Evolutionary conservation across 2,113 vertebrate species (phyloP).

Genomic region (Trinectes maculatus): DNA sequence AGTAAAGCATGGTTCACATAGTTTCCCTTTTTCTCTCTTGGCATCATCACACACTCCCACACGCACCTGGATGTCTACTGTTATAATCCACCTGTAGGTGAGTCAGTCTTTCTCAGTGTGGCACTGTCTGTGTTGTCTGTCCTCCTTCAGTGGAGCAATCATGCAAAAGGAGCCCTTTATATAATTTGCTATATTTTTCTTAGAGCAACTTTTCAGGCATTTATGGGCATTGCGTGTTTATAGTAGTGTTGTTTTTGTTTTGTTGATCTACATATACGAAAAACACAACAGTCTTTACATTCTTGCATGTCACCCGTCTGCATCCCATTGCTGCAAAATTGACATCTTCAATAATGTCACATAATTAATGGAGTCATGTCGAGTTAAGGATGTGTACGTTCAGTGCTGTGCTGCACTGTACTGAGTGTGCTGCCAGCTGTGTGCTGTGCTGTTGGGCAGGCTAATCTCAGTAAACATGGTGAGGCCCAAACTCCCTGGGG

Average conservation of each 20-base stretch:
- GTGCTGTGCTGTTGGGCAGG: constrained; percentile 44
- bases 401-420: constrained; percentile 31
- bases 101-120: constrained; percentile 15
- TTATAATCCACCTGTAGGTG: constrained; percentile 23
- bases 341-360: constrained; percentile 28
- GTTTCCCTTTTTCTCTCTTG: neutral
- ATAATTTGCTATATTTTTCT: too few relatives aligned
- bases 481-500: constrained; percentile 49
- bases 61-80: constrained; percentile 15
- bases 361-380: constrained; percentile 20
- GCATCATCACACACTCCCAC: constrained; percentile 3
- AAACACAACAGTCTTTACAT: too few relatives aligned
- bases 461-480: constrained; percentile 76
- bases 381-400: constrained; percentile 3
- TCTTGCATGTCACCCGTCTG: neutral
- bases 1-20: constrained; percentile 8
- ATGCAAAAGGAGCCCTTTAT: too few relatives aligned
- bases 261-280: too few relatives aligned
- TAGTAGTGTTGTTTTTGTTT: too few relatives aligned
- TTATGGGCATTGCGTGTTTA: too few relatives aligned
- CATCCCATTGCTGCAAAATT: constrained; percentile 18
- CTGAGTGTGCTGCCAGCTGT: constrained; percentile 39
- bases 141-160: constrained; percentile 8
- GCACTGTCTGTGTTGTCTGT: neutral
- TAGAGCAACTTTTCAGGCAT: too few relatives aligned